Base-by-base conservation (phyloP, 2,888 invertebrate species). In the Biston stratarius region DNA sequence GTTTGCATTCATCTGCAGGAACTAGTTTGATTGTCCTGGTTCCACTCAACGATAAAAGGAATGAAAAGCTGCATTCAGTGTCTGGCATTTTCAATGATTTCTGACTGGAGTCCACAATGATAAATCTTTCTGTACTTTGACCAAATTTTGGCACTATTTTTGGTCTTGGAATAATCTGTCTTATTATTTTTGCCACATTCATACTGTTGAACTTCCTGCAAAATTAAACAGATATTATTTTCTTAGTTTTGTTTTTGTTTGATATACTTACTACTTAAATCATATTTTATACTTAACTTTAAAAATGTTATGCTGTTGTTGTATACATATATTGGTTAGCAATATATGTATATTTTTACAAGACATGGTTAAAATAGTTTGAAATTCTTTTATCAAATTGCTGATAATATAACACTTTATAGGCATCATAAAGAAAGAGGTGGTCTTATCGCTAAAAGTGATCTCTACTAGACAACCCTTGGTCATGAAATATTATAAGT, bases 41-140 rank as follows among this genome's bases (percentile, higher is more conserved):
- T 11, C 98, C 98, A 82, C 95, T 95, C 10, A 96, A 95, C 83
- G 96, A 96, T 72, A 96, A 94, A 12, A 97, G 82, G 87, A 97
- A 96, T 60, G 97, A 96, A 86, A 96, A 97, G 76, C 96, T 96
- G 83, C 98, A 98, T 86, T 98, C 97, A 11, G 97, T 96, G 78
- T 96, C 96, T 10, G 98, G 97, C 85, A 98, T 87, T 69, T 90
- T 85, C 82, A 97, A 97, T 36, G 94, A 88, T 34, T 94, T 90
- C 61, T 96, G 95, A 80, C 95, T 94, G 44, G 95, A 93, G 76
- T 97, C 97, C 83, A 98, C 96, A 61, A 98, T 95, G 64, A 97
- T 94, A 87, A 95, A 97, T 80, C 97, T 96, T 85, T 98, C 97
- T 58, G 97, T 95, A 77, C 96, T 96, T 79, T 96, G 96, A 8